These are phyloP conservation scores for Aphelenchoides fujianensis DNA, from an alignment of 1,140 invertebrate genomes.

Conservation along the genomic window DNA sequence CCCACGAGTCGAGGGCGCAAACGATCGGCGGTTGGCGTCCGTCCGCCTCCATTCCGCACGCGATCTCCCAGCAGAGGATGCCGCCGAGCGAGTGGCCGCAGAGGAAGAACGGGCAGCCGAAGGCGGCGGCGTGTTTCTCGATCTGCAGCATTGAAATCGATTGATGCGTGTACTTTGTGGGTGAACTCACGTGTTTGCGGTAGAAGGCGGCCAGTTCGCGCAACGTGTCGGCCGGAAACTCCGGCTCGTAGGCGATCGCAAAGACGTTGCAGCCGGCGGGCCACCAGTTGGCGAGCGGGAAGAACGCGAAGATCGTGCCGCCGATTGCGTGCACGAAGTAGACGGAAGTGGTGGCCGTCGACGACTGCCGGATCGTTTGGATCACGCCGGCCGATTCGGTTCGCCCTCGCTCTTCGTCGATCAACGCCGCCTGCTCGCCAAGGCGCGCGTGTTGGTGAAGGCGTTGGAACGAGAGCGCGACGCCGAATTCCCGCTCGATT, in stretches of 20 bases:
- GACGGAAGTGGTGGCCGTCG: neutral
- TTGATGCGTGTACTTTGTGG: neutral
- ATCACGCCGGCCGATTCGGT: neutral
- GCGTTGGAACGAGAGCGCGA: constrained; percentile 17
- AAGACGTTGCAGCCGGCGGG: constrained; percentile 10
- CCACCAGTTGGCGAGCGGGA: neutral
- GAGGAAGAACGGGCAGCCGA: constrained; percentile 2
- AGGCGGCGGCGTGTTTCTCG: neutral
- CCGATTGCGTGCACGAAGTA: constrained; percentile 20
- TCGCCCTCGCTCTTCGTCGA: constrained; percentile 3
- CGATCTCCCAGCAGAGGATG: constrained; percentile 14
- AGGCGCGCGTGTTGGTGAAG: neutral
- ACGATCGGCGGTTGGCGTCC: neutral
- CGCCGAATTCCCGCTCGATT: constrained; percentile 37
- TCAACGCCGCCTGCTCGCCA: constrained; percentile 17
- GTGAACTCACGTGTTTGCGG: constrained; percentile 2
- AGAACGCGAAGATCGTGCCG: constrained; percentile 9
- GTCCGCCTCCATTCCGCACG: neutral
- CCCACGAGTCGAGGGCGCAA: constrained; percentile 9
- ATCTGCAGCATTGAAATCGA: neutral
- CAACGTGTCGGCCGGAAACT: neutral
- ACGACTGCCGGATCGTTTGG: neutral
- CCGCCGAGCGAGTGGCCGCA: constrained; percentile 17
- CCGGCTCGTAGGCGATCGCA: neutral
- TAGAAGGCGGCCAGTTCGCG: constrained; percentile 12